phyloP scores from a whole-genome alignment of 2,113 vertebrate species.

The Cyanistes caeruleus region DNA sequence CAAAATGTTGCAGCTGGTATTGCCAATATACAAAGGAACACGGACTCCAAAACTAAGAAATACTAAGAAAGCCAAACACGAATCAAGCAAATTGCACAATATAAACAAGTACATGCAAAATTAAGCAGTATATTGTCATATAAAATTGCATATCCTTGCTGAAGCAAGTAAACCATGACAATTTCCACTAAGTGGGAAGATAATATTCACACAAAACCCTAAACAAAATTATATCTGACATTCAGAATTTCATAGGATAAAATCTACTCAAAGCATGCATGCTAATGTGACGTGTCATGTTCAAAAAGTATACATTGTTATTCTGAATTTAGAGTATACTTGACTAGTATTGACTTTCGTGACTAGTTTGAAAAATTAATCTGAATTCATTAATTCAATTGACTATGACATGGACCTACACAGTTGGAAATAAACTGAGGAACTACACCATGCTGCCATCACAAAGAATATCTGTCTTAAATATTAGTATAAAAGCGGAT shows the following conservation, averaged over 20 bases:
- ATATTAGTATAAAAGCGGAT: constrained; percentile 13
- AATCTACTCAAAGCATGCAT: neutral
- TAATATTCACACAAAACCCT: neutral
- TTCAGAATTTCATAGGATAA: neutral
- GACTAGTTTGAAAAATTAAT: neutral
- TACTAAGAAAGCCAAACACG: neutral
- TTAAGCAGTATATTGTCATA: neutral
- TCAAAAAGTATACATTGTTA: neutral
- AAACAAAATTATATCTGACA: neutral
- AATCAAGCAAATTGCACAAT: neutral
- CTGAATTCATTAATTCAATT: neutral
- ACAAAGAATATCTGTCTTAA: neutral
- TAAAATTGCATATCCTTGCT: neutral
- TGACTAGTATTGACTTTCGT: neutral
- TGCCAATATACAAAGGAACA: neutral
- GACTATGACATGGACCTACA: neutral
- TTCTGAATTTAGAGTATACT: neutral
- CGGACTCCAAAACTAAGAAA: neutral
- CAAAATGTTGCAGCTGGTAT: neutral
- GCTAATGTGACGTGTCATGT: neutral
- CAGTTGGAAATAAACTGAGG: neutral
- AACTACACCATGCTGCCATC: neutral
- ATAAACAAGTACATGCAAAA: neutral
- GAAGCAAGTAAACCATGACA: neutral
- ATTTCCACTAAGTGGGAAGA: neutral